These are phyloP conservation scores for Lamellibrachia columna DNA, from an alignment of 2,888 invertebrate species.

Conservation along the genomic window DNA sequence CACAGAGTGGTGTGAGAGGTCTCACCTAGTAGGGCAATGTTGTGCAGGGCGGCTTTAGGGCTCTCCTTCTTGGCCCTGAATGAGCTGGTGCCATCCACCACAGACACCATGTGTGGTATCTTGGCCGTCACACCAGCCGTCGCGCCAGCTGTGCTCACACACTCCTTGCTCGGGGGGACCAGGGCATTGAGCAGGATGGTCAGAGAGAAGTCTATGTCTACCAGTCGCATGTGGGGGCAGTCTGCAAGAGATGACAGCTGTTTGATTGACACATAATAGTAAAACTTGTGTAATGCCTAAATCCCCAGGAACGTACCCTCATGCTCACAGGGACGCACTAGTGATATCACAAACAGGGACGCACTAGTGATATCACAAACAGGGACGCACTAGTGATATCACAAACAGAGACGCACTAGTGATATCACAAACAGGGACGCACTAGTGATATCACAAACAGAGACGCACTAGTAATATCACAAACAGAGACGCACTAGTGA, in stretches of 20 bases:
- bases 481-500: too few species aligned
- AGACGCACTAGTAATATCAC: too few species aligned
- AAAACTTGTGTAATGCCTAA: too few species aligned
- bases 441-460: too few species aligned
- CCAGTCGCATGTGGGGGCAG: constrained; percentile 81
- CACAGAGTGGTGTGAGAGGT: neutral
- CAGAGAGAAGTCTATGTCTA: constrained; percentile 90
- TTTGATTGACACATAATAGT: neutral
- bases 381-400: too few species aligned
- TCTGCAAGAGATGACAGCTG: constrained; percentile 32
- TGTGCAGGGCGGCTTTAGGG: constrained; percentile 50
- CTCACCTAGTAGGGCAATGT: constrained; percentile 68
- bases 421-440: too few species aligned
- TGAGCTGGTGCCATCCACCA: neutral
- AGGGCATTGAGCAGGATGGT: constrained; percentile 89
- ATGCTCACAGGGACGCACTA: too few species aligned
- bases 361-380: too few species aligned
- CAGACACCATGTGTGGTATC: constrained; percentile 34
- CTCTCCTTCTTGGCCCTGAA: neutral
- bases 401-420: too few species aligned
- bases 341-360: too few species aligned
- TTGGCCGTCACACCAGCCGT: neutral
- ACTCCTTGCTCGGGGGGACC: constrained; percentile 67
- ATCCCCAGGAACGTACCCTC: too few species aligned
- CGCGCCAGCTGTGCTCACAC: constrained; percentile 43